phyloP scores from a whole-genome alignment of 2,797 vertebrate genomes.

The Sebastes iracundus region DNA sequence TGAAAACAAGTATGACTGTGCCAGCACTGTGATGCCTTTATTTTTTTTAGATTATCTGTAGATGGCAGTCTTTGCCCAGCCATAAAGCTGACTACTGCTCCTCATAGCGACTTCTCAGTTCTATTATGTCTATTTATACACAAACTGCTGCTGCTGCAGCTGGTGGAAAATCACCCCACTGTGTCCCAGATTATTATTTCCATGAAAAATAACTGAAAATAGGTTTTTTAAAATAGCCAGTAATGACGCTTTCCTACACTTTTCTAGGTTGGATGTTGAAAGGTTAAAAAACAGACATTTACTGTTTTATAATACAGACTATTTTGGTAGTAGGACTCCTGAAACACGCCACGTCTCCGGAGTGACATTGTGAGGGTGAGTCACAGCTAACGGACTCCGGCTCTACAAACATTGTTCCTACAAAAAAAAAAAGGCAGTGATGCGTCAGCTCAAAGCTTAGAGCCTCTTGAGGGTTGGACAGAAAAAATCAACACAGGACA shows the following conservation, averaged over 20 bases:
- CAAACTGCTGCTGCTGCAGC: background rate
- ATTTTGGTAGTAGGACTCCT: background rate
- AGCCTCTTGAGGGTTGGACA: background rate
- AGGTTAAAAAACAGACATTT: background rate
- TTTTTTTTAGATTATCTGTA: background rate
- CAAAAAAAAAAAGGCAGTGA: background rate
- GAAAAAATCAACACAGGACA: background rate
- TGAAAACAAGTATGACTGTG: background rate
- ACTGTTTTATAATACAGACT: background rate
- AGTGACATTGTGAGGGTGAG: constrained; percentile 10
- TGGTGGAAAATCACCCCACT: background rate
- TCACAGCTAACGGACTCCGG: constrained; percentile 18
- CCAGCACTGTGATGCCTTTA: background rate
- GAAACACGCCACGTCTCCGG: background rate
- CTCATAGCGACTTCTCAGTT: background rate
- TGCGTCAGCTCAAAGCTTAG: constrained; percentile 1
- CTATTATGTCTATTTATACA: background rate
- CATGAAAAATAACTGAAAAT: background rate
- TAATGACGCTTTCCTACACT: background rate
- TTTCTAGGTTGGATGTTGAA: background rate
- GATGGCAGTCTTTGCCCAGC: constrained; percentile 26
- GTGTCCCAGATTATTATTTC: background rate
- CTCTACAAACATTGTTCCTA: background rate
- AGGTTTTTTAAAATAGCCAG: background rate
- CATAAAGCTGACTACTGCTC: background rate